phyloP scores from a whole-genome alignment of 1,140 invertebrate genomes.

The Hestina assimilis region DNA sequence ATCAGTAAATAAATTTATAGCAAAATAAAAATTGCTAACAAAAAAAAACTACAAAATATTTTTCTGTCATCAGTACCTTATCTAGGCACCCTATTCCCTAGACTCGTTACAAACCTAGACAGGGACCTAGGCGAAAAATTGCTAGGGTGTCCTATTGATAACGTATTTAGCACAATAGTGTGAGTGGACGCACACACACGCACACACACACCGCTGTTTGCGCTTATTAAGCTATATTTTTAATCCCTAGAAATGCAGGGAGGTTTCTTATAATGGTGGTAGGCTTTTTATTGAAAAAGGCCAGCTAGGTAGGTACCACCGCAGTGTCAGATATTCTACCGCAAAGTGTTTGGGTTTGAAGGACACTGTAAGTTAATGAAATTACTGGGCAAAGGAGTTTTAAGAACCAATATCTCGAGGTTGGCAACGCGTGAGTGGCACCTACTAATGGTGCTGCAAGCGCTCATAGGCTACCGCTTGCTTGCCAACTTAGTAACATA shows the following conservation, averaged over 20 bases:
- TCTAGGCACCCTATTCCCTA: slow-evolving; percentile 71
- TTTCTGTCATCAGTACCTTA: slow-evolving; percentile 52
- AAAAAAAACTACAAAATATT: not conserved
- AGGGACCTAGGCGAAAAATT: slow-evolving; percentile 69
- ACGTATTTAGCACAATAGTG: slow-evolving; percentile 33
- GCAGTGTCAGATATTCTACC: no score
- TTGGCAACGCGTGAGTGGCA: no score
- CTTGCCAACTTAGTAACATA: no score
- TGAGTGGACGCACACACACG: slow-evolving; percentile 20
- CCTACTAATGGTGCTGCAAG: no score
- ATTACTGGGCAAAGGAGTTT: no score
- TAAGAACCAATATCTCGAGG: no score
- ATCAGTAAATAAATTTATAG: no score
- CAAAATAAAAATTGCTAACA: slow-evolving; percentile 8
- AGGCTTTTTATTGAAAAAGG: no score
- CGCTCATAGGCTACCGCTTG: no score
- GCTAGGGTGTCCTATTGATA: slow-evolving; percentile 54
- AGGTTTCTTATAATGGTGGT: not conserved
- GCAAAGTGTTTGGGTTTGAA: no score
- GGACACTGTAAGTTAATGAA: no score
- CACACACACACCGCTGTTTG: not conserved
- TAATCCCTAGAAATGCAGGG: not conserved
- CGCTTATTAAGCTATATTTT: slow-evolving; percentile 9
- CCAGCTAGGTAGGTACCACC: no score
- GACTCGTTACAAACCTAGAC: slow-evolving; percentile 61